Conservation (phyloP, 2,797 vertebrate genomes). For the Manis pentadactyla region DNA sequence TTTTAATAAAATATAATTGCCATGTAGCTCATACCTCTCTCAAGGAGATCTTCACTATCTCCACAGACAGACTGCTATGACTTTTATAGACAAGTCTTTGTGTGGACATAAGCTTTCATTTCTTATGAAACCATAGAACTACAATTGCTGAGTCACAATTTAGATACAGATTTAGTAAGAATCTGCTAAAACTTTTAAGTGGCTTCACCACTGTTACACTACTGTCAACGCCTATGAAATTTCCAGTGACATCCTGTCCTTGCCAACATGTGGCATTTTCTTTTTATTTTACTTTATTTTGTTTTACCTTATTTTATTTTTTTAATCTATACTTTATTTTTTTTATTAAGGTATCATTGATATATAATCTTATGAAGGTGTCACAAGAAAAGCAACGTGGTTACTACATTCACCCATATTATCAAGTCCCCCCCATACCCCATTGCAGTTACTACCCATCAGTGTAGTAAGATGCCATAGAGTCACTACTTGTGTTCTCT, state of each 20-base stretch:
- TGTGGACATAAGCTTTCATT: background rate
- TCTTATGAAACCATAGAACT: background rate
- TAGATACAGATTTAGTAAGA: background rate
- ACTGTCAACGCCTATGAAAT: background rate
- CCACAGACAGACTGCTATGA: background rate
- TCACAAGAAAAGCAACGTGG: too few species aligned
- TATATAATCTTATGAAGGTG: too few species aligned
- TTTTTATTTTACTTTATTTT: background rate
- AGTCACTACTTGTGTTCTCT: too few species aligned
- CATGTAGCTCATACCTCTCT: background rate
- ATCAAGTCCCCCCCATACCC: too few species aligned
- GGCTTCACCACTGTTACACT: background rate
- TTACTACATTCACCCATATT: too few species aligned
- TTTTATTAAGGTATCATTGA: background rate
- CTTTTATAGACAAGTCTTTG: background rate
- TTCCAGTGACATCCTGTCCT: background rate
- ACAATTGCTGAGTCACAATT: background rate
- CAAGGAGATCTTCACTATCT: background rate
- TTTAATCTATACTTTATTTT: background rate
- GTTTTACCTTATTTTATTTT: background rate
- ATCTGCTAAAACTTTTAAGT: background rate
- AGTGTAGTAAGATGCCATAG: too few species aligned
- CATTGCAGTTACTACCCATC: too few species aligned
- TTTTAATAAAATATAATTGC: background rate
- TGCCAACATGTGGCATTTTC: background rate